Percentiles rank a stretch among this genome's conserved stretches.
phyloP scores from a whole-genome alignment of 2,113 vertebrate species.

The Sphyrna mokarran region DNA sequence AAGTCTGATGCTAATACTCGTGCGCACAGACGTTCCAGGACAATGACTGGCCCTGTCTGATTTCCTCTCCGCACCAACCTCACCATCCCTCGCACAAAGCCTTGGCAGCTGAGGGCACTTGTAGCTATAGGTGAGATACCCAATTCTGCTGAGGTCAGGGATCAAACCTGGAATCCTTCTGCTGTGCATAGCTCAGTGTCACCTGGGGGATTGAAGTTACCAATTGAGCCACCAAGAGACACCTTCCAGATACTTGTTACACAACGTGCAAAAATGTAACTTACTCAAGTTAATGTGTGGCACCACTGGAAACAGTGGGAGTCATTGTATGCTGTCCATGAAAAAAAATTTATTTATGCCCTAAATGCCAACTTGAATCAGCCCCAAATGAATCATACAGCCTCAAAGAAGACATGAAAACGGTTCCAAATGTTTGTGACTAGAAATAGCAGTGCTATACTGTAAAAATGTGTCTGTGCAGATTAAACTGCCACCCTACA shows the following conservation, averaged over 20 bases:
- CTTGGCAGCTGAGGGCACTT: neutral
- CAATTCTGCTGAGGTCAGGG: neutral
- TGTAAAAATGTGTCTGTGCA: slow-evolving; percentile 47
- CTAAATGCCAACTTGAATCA: neutral
- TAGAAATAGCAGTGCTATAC: slow-evolving; percentile 40
- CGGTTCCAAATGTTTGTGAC: neutral
- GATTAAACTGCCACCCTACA: slow-evolving; percentile 48
- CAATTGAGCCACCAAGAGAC: neutral
- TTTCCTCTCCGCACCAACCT: neutral
- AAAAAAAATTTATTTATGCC: neutral
- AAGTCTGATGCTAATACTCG: neutral
- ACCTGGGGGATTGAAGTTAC: neutral
- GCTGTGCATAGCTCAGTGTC: neutral
- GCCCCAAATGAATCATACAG: neutral
- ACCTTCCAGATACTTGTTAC: neutral
- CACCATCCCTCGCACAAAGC: neutral
- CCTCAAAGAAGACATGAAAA: neutral
- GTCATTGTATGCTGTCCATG: neutral
- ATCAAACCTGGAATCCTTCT: neutral
- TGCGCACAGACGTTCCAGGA: neutral
- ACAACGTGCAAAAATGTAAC: neutral
- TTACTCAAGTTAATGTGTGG: neutral
- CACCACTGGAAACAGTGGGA: neutral
- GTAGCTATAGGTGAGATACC: neutral
- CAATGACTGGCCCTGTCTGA: neutral